Percentiles rank a stretch among this genome's conserved stretches.
Evolutionary conservation across 2,888 invertebrate genomes (phyloP).

Genomic region (Eurois occulta): DNA sequence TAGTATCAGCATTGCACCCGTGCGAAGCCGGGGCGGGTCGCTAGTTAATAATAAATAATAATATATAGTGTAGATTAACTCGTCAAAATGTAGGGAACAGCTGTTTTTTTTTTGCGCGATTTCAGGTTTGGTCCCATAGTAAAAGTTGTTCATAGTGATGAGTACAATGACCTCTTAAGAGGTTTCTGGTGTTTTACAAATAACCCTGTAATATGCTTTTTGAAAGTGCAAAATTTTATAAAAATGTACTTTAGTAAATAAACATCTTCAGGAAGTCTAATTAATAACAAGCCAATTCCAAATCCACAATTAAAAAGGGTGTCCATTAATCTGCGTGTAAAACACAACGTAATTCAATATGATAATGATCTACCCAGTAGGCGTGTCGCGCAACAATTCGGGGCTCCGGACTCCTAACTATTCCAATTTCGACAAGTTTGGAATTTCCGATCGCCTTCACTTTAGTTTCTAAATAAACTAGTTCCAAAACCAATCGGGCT

Average conservation of each 20-base stretch:
- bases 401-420: conserved; percentile 54
- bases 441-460: conserved; percentile 62
- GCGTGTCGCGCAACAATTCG: conserved; percentile 46
- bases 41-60: too few species aligned
- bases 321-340: conserved; percentile 42
- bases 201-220: too few species aligned
- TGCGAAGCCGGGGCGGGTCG: too few species aligned
- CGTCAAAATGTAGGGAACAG: too few species aligned
- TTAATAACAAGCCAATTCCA: background rate
- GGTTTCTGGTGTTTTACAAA: too few species aligned
- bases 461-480: conserved; percentile 64
- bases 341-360: conserved; percentile 49
- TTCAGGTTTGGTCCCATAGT: too few species aligned
- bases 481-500: conserved; percentile 61
- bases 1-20: too few species aligned
- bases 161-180: too few species aligned
- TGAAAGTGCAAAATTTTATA: background rate
- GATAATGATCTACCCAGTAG: conserved; percentile 54
- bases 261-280: background rate
- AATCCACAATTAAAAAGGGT: conserved; percentile 29
- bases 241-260: background rate
- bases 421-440: conserved; percentile 68
- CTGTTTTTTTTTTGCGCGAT: too few species aligned
- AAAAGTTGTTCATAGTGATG: too few species aligned
- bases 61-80: too few species aligned